Evolutionary conservation across 2,113 vertebrate species (phyloP), one percentile per base, ranked within the genome.

Genomic region (Dipodomys spectabilis): DNA sequence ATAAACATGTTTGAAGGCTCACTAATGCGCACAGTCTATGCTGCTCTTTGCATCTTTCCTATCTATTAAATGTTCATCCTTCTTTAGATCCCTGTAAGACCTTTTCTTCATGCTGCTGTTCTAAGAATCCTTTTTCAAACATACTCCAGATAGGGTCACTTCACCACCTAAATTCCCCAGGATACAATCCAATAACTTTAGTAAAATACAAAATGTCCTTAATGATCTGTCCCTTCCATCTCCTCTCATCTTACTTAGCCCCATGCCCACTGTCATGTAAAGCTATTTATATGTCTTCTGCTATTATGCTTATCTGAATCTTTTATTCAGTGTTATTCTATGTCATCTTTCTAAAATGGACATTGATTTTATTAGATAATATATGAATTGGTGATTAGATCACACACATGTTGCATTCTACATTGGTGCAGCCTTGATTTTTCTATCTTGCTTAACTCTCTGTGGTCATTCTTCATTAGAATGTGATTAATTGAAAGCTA

Each of bases 1-100:
- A 75, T 95, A 96, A 97, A 94, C 57, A 96, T 95, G 93, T 95
- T 45, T 82, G 94, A 93, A 96, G 78, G 69, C 83, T 92, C 86
- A 92, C 94, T 95, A 96, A 93, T 92, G 92, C 73, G 80, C 92
- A 60, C 93, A 65, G 20, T 84, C 86, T 96, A 19, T 89, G 62
- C 77, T 89, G 87, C 57, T 95, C 90, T 89, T 94, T 93, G 96
- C 86, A 91, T 96, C 77, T 84, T 16, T 92, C 83, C 68, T 93
- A 68, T 74, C 88, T 90, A 84, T 96, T 87, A 94, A 96, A 93
- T 86, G 81, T 82, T 45, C 86, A 81, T 91, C n/a, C 30, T 44
- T 30, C 78, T 87, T 97, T 69, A 96, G 87, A 94, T 81, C 80
- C 77, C 94, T 89, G 87, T 94, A 27, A 72, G 86, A 95, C 49